A percentile compares a stretch with the other conserved stretches of the same genome.
Conservation (phyloP, 1,140 invertebrate species). For the Drosophila neocordata region DNA sequence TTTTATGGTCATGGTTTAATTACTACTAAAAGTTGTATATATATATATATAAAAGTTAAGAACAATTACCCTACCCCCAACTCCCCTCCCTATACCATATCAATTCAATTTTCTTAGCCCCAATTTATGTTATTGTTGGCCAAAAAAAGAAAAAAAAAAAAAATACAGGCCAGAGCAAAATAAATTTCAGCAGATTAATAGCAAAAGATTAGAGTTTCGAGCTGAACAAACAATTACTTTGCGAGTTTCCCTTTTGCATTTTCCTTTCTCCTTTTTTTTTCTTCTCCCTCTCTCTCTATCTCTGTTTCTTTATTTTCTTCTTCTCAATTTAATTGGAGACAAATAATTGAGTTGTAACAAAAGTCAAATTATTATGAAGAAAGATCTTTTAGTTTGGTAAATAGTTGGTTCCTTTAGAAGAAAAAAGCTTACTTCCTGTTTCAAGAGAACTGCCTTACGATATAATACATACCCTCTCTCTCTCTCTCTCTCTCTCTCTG, state of each 20-base stretch:
- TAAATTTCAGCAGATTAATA: slow-evolving; percentile 60
- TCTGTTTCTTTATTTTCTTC: not conserved
- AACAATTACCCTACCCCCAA: slow-evolving; percentile 23
- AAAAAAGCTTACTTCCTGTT: slow-evolving; percentile 9
- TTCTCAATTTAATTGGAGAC: slow-evolving; percentile 5
- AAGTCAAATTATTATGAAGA: slow-evolving; percentile 3
- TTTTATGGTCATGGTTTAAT: slow-evolving; percentile 49
- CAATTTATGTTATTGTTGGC: slow-evolving; percentile 47
- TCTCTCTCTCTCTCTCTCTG: too few species aligned
- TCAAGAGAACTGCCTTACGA: slow-evolving; percentile 26
- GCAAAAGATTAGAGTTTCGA: slow-evolving; percentile 43
- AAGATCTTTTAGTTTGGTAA: not conserved
- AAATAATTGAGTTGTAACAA: slow-evolving; percentile 19
- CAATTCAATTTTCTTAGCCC: slow-evolving; percentile 1
- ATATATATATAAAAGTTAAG: slow-evolving; percentile 26
- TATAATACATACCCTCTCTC: not conserved
- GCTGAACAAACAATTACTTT: slow-evolving; percentile 20
- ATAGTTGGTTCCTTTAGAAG: not conserved
- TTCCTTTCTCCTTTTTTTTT: not conserved
- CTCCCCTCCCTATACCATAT: slow-evolving; percentile 6
- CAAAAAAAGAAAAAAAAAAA: slow-evolving; percentile 24
- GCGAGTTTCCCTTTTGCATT: slow-evolving; percentile 17
- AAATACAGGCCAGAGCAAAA: slow-evolving; percentile 32
- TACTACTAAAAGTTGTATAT: slow-evolving; percentile 4
- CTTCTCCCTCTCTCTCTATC: not conserved